Conservation (phyloP, 1,140 invertebrate species). For the Trichonephila inaurata region DNA sequence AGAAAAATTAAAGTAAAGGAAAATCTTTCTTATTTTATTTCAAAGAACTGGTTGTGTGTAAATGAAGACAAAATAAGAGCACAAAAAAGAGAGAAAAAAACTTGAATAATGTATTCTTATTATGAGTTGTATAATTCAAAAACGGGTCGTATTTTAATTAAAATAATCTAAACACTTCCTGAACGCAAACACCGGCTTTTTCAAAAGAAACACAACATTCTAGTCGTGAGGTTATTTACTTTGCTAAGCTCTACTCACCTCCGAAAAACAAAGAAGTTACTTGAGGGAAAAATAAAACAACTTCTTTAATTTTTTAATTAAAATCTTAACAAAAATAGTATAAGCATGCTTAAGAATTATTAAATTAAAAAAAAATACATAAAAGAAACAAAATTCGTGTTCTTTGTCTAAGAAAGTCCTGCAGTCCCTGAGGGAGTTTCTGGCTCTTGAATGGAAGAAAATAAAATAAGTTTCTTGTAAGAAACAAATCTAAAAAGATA, state of each 20-base stretch:
- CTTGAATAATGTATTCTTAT: background rate
- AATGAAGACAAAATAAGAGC: background rate
- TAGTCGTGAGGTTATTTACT: constrained; percentile 1
- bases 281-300: background rate
- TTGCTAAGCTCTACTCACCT: background rate
- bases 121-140: background rate
- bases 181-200: background rate
- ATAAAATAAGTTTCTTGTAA: background rate
- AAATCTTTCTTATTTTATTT: background rate
- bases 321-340: background rate
- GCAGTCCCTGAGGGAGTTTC: background rate
- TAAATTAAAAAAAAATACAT: background rate
- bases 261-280: background rate
- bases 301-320: constrained; percentile 17
- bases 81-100: background rate
- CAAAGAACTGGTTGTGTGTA: background rate
- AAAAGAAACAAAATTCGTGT: background rate
- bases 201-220: background rate
- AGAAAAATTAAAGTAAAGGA: background rate
- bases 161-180: constrained; percentile 13
- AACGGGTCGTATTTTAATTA: background rate
- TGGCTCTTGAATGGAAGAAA: background rate
- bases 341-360: constrained; percentile 14
- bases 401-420: background rate
- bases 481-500: background rate